A percentile compares a stretch with the other conserved stretches of the same genome.
phyloP scores from a whole-genome alignment of 1,140 invertebrate species.

The Vollenhovia emeryi region DNA sequence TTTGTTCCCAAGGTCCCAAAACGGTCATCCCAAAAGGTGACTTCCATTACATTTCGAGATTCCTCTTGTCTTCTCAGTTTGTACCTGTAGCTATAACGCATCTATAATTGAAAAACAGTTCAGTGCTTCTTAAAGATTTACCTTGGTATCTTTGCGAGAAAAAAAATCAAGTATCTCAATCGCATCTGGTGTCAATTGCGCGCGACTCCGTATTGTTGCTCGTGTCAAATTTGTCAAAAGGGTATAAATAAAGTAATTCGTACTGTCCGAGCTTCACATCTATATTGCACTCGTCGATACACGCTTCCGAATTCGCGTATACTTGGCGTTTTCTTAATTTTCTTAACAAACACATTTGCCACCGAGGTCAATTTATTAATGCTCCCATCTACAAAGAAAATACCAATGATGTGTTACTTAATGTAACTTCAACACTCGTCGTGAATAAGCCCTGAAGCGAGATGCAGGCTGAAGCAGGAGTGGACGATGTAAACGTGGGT shows the following conservation, averaged over 20 bases:
- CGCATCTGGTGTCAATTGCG: neutral
- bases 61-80: neutral
- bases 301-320: neutral
- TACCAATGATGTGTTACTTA: constrained; percentile 34
- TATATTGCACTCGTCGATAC: constrained; percentile 38
- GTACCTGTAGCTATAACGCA: neutral
- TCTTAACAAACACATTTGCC: constrained; percentile 40
- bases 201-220: neutral
- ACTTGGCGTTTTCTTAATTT: constrained; percentile 28
- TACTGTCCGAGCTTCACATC: neutral
- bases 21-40: neutral
- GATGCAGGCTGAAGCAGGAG: neutral
- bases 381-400: constrained; percentile 50
- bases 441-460: constrained; percentile 38
- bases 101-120: neutral
- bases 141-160: neutral
- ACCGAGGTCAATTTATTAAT: constrained; percentile 43
- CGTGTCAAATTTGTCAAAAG: neutral
- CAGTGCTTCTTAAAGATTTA: neutral
- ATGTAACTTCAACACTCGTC: constrained; percentile 42
- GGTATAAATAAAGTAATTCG: constrained; percentile 23
- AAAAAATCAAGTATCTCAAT: neutral
- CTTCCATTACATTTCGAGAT: neutral
- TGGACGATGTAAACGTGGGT: neutral
- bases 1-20: neutral